Evolutionary conservation across 2,113 vertebrate genomes (phyloP), one percentile per base, ranked within the genome.

Genomic region (Cyprinodon variegatus): DNA sequence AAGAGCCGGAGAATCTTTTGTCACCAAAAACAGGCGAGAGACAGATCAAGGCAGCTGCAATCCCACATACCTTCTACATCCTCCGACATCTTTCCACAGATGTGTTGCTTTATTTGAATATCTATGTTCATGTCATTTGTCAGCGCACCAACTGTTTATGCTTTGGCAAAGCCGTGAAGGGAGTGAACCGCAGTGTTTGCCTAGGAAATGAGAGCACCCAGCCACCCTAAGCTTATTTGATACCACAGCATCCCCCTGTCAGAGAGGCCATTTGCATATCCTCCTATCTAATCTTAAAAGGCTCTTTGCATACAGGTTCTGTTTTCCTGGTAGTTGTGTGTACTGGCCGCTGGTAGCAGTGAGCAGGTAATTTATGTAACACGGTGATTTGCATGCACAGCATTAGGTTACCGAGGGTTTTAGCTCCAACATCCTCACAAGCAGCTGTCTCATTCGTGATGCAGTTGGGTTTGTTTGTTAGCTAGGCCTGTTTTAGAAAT

Each of bases 171-270:
- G 76, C 78, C 70, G 77, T 67, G 83, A 84, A 79, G 82, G 78
- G 79, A 88, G 80, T 62, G 77, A 86, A 89, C 89, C 86, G 4
- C 90, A 76, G 78, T 81, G 86, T 94, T 94, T 94, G 90, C 87
- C 83, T 93, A 70, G 87, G 82, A 92, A 93, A 94, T 92, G 86
- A 92, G 86, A 90, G 76, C 81, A 79, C 74, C 89, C 90, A 82
- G 77, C 87, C 79, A 82, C 85, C 73, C 72, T 77, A 83, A 85
- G 79, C 78, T 82, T 73, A 78, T 79, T 67, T 82, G 76, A 70
- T 61, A 73, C 77, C 70, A 74, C 43, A 6, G 74, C 71, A 68
- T 82, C 77, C 77, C 66, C 79, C 74, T 83, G 84, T 81, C 83
- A 78, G 72, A 40, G 46, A 14, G 20, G 37, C 14, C 60, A 88